Evolutionary conservation across 2,888 invertebrate genomes (phyloP).

Genomic region (Drepana falcataria): DNA sequence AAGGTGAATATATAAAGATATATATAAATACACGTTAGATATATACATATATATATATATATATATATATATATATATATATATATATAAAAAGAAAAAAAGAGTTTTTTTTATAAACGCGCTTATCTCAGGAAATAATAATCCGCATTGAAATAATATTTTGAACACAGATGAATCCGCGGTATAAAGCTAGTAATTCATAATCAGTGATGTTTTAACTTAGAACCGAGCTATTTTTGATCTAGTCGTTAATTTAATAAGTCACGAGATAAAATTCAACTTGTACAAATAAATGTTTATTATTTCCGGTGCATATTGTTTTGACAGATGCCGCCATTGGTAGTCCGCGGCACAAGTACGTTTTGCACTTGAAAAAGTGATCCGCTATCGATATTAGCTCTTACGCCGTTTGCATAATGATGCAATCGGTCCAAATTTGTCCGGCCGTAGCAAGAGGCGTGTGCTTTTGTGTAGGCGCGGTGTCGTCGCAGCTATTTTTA

Average conservation of each 20-base stretch:
- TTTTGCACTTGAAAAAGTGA: slow-evolving; percentile 15
- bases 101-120: no score
- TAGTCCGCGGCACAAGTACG: slow-evolving; percentile 18
- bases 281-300: slow-evolving; percentile 49
- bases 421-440: slow-evolving; percentile 16
- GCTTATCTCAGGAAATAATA: no score
- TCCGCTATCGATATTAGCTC: slow-evolving; percentile 22
- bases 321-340: slow-evolving; percentile 59
- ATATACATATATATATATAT: no score
- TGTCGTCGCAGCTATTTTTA: slow-evolving; percentile 67
- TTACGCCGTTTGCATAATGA: slow-evolving; percentile 22
- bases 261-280: slow-evolving; percentile 27
- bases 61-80: no score
- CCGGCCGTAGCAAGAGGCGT: slow-evolving; percentile 18
- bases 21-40: no score
- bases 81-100: no score
- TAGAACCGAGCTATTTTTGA: slow-evolving; percentile 17
- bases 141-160: no score
- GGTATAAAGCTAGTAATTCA: no score
- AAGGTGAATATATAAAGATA: no score
- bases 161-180: no score
- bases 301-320: slow-evolving; percentile 62
- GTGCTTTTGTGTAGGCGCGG: slow-evolving; percentile 36
- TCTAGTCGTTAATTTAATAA: slow-evolving; percentile 17
- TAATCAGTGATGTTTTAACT: no score